Conservation (phyloP, 2,888 invertebrate genomes). For the Esperia sulphurella region DNA sequence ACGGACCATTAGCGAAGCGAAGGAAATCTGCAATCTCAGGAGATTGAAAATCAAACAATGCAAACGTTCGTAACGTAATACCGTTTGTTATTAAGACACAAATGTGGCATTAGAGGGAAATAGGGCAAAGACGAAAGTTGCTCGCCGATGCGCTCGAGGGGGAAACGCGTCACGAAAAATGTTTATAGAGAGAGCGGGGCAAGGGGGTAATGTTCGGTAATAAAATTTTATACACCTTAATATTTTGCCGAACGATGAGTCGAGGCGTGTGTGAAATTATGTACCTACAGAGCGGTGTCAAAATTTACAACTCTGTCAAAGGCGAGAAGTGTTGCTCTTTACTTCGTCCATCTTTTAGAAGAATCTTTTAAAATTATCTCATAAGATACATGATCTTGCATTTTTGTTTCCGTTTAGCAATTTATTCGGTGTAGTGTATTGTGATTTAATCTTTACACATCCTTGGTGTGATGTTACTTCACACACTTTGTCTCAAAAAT, state of each 20-base stretch:
- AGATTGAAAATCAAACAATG: slow-evolving; percentile 73
- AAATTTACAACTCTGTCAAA: slow-evolving; percentile 52
- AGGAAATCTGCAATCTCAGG: slow-evolving; percentile 58
- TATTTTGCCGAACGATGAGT: slow-evolving; percentile 73
- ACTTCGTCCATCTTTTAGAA: slow-evolving; percentile 18
- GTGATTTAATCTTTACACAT: too few relatives aligned
- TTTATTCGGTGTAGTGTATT: too few relatives aligned
- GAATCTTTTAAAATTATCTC: neutral
- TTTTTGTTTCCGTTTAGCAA: neutral
- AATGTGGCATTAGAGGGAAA: slow-evolving; percentile 71
- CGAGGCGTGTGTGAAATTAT: slow-evolving; percentile 72
- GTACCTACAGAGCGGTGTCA: slow-evolving; percentile 45
- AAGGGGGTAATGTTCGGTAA: slow-evolving; percentile 68
- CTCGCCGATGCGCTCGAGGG: slow-evolving; percentile 25
- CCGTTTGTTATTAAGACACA: slow-evolving; percentile 71
- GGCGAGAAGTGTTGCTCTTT: slow-evolving; percentile 33
- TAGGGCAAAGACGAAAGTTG: slow-evolving; percentile 51
- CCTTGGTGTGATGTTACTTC: too few relatives aligned
- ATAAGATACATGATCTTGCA: neutral
- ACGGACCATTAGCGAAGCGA: slow-evolving; percentile 55
- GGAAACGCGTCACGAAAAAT: slow-evolving; percentile 59
- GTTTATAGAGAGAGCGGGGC: slow-evolving; percentile 63
- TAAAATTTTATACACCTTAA: slow-evolving; percentile 77
- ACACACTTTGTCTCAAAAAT: too few relatives aligned
- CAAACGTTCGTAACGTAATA: slow-evolving; percentile 62